A percentile compares a stretch with the other conserved stretches of the same genome.
These are phyloP conservation scores for Indri indri DNA, from an alignment of 2,113 vertebrate species.

Conservation along the genomic window DNA sequence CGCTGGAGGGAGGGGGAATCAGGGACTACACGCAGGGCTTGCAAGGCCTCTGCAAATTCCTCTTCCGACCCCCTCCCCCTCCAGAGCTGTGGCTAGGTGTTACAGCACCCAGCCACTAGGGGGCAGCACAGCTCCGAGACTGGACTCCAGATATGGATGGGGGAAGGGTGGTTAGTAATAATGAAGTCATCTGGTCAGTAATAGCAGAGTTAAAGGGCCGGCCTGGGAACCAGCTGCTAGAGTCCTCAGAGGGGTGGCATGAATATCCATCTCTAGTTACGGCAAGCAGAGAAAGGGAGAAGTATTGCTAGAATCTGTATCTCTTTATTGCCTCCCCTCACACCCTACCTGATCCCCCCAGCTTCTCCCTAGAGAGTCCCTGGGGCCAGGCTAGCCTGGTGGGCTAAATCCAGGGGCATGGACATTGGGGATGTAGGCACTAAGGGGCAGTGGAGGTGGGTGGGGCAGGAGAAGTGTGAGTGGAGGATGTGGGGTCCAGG, in stretches of 20 bases:
- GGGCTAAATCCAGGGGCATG: not conserved
- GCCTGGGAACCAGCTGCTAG: not conserved
- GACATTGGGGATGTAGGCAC: not conserved
- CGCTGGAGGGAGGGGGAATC: not conserved
- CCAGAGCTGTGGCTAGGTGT: not conserved
- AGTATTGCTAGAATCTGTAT: not conserved
- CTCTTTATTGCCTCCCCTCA: not conserved
- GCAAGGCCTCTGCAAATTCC: not conserved
- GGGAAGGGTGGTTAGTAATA: constrained; percentile 10
- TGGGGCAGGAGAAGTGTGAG: not conserved
- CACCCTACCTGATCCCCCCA: not conserved
- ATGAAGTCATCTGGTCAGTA: constrained; percentile 38
- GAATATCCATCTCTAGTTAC: not conserved
- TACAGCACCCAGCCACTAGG: constrained; percentile 44
- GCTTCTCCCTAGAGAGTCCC: not conserved
- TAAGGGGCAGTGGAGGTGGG: not conserved
- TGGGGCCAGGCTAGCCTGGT: not conserved
- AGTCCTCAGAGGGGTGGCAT: not conserved
- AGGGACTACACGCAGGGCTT: not conserved
- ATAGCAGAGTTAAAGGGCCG: constrained; percentile 1
- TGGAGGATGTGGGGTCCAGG: not conserved
- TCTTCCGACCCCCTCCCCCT: not conserved
- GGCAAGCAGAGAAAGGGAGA: not conserved
- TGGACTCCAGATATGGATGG: not conserved
- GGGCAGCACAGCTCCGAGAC: constrained; percentile 33